phyloP scores from a whole-genome alignment of 2,797 vertebrate species.

The Lithobates pipiens region DNA sequence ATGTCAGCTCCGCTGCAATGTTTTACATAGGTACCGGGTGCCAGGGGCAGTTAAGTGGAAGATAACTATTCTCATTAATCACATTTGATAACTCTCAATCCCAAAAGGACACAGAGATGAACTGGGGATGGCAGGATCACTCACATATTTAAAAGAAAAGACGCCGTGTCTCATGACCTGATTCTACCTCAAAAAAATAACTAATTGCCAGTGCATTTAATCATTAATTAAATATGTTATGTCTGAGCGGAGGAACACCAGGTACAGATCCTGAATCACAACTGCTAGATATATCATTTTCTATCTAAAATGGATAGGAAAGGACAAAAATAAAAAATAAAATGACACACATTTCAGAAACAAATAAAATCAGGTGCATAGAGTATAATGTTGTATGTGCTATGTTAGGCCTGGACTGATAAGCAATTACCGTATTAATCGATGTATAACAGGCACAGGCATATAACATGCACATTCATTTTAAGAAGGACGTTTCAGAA shows the following conservation, averaged over 20 bases:
- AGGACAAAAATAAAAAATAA: not conserved
- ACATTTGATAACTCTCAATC: conserved; percentile 58
- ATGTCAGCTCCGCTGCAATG: conserved; percentile 56
- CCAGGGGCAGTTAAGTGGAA: conserved; percentile 56
- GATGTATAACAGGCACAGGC: no score
- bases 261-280: not conserved
- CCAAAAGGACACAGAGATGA: conserved; percentile 41
- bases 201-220: conserved; percentile 22
- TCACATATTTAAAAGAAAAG: conserved; percentile 17
- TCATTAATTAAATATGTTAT: conserved; percentile 34
- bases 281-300: not conserved
- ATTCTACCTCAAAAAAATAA: conserved; percentile 22
- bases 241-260: not conserved
- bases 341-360: no score
- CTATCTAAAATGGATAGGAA: not conserved
- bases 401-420: no score
- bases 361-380: no score
- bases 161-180: conserved; percentile 18
- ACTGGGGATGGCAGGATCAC: conserved; percentile 25
- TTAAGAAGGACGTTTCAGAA: no score
- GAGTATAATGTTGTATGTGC: no score
- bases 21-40: conserved; percentile 57
- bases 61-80: conserved; percentile 56
- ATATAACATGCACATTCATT: no score
- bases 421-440: no score